Evolutionary conservation across 1,140 invertebrate genomes (phyloP).

Genomic region (Lucilia cuprina): DNA sequence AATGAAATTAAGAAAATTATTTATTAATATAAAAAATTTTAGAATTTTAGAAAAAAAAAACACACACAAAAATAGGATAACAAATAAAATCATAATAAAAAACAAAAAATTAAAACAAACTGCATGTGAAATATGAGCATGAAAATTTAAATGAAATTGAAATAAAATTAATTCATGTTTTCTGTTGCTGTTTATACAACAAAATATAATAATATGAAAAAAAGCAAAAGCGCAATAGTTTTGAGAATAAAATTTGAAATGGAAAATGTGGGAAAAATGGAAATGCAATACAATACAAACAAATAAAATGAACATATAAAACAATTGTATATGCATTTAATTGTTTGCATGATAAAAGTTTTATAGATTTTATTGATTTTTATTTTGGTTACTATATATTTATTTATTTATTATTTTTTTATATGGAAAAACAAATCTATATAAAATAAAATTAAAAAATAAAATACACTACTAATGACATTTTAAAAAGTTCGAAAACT

Average conservation of each 20-base stretch:
- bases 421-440: neutral
- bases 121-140: slow-evolving; percentile 6
- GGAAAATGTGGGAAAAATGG: slow-evolving; percentile 21
- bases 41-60: neutral
- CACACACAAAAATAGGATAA: neutral
- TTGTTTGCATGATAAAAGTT: too few relatives aligned
- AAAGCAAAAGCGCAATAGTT: slow-evolving; percentile 5
- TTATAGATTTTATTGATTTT: neutral
- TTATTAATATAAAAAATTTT: neutral
- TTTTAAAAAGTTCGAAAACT: neutral
- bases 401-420: neutral
- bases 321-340: neutral
- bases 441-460: neutral
- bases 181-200: slow-evolving; percentile 19
- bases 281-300: neutral
- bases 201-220: neutral
- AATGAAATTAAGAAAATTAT: too few relatives aligned
- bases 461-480: neutral
- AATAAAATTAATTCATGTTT: neutral
- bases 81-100: neutral
- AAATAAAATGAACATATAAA: neutral
- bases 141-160: slow-evolving; percentile 5
- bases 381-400: neutral
- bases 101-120: neutral
- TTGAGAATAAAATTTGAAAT: slow-evolving; percentile 13